Percentiles rank a stretch among this genome's conserved stretches.
Conservation (phyloP, 2,797 vertebrate species). For the Notolabrus celidotus region DNA sequence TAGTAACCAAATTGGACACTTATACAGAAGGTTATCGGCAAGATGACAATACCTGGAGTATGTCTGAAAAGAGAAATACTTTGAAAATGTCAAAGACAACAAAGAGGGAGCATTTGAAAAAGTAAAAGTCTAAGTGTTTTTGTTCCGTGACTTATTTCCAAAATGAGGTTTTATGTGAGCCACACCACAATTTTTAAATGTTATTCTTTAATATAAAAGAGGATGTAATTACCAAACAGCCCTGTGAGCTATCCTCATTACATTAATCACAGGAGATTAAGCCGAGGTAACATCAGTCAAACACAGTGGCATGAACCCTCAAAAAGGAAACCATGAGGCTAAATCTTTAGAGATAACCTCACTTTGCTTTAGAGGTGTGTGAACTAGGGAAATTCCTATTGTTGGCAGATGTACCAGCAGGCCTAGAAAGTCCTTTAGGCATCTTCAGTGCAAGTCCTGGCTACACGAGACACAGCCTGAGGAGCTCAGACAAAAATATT, state of each 20-base stretch:
- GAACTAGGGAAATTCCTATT: constrained; percentile 90
- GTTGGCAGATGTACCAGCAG: constrained; percentile 83
- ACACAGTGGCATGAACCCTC: constrained; percentile 55
- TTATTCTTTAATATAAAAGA: constrained; percentile 44
- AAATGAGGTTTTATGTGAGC: constrained; percentile 18
- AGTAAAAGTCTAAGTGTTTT: not conserved
- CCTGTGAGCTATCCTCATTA: constrained; percentile 58
- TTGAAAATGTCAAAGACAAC: not conserved
- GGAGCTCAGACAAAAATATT: constrained; percentile 80
- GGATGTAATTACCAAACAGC: constrained; percentile 54
- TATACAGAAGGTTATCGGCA: not conserved
- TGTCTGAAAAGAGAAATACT: not conserved
- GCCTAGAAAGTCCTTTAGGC: constrained; percentile 83
- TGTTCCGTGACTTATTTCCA: constrained; percentile 16
- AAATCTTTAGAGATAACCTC: constrained; percentile 73
- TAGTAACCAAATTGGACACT: not conserved
- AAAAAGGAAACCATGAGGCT: constrained; percentile 63
- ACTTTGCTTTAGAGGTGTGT: constrained; percentile 80
- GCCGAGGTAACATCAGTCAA: constrained; percentile 61
- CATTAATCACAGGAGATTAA: constrained; percentile 66
- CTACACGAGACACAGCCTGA: constrained; percentile 79
- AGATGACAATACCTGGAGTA: not conserved
- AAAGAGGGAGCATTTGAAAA: not conserved
- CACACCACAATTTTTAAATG: constrained; percentile 20
- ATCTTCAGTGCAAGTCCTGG: constrained; percentile 78